Base-by-base conservation (phyloP, 2,888 invertebrate genomes). In the Pyralis farinalis region DNA sequence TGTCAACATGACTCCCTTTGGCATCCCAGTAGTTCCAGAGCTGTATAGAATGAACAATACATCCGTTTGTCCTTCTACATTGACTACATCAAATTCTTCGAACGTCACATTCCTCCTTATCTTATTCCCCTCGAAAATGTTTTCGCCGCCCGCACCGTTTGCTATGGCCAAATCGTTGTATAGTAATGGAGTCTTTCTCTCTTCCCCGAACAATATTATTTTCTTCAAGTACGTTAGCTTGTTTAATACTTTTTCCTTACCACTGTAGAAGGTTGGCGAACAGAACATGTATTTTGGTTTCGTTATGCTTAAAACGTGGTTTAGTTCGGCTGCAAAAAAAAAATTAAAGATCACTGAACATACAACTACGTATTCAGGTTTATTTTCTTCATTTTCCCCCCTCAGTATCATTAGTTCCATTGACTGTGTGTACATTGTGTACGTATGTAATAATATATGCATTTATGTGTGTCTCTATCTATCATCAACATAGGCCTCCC, bases 231-330 rank as follows among this genome's bases (percentile, higher is more conserved):
- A 55, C 2, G 53, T 16, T 1, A 51, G 10, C 0, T 51, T 46
- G 51, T 57, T 57, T 10, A 71, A 57, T 0, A 45, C 42, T 16
- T 45, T 46, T 3, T 44, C 44, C 27, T 60, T 54, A 11, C 37
- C 32, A 27, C 59, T 58, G 11, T 66, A 44, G 2, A 56, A 43
- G 3, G 63, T 43, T 28, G 74, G 71, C 0, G 94, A 93, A 20
- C 91, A 87, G 54, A 94, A 91, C 34, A 94, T 79, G 11, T 91
- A 57, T 55, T 89, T 91, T 20, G 94, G 94, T 55, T 91, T 91
- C 0, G 93, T 92, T 43, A 94, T 85, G 42, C 82, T 90, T 9
- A 93, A 59, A 0, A 91, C 90, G 63, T 94, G 94, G 44, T 86
- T 64, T 4, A 93, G 63, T 79, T 94, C 94, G 52, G 86, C 92